A percentile compares a stretch with the other conserved stretches of the same genome.
phyloP scores from a whole-genome alignment of 2,113 vertebrate species.

The Semicossyphus pulcher region DNA sequence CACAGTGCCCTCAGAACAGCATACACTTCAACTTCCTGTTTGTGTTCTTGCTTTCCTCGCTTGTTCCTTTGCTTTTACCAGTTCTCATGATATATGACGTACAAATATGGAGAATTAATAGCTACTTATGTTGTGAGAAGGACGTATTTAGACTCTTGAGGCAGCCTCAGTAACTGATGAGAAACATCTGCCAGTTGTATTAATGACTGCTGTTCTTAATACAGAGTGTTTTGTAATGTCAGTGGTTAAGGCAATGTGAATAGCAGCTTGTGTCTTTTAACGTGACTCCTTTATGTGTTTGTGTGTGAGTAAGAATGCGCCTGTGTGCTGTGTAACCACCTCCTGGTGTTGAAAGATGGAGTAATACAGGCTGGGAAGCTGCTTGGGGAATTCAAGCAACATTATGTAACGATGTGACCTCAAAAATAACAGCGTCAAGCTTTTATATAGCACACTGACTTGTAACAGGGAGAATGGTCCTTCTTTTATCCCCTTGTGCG shows the following conservation, averaged over 20 bases:
- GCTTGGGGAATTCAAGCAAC: not conserved
- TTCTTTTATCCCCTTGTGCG: not conserved
- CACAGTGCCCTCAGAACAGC: not conserved
- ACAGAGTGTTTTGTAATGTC: not conserved
- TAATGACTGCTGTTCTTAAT: not conserved
- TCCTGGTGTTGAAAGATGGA: not conserved
- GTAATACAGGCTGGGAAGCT: slow-evolving; percentile 4
- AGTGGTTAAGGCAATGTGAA: not conserved
- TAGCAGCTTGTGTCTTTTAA: not conserved
- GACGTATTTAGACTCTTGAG: no score
- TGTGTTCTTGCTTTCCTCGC: not conserved
- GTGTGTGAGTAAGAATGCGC: not conserved
- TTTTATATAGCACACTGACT: not conserved
- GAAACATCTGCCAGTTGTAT: not conserved
- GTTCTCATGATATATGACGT: not conserved
- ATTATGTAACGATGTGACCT: not conserved
- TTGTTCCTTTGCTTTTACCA: not conserved
- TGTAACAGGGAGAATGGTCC: no score
- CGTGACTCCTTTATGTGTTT: not conserved
- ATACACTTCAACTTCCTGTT: not conserved
- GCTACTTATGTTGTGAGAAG: not conserved
- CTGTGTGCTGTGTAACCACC: not conserved
- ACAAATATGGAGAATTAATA: not conserved
- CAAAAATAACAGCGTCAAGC: not conserved
- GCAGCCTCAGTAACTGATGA: no score